Evolutionary conservation across 2,888 invertebrate genomes (phyloP), one percentile per base, ranked within the genome.

Genomic region (Catocala sponsa): DNA sequence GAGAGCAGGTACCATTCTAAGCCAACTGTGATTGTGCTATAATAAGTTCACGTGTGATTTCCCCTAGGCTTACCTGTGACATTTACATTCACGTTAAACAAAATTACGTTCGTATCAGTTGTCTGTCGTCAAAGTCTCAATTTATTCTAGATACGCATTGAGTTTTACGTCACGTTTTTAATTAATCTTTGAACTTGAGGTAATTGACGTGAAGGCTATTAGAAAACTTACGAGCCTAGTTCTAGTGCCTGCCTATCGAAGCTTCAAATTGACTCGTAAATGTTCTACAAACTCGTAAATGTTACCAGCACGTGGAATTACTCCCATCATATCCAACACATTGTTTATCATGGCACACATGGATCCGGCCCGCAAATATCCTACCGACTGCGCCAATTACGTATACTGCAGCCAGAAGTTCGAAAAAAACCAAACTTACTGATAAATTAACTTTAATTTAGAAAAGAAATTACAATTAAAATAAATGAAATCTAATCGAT

Each of bases 91-190:
- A 4, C 2, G 25, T 47, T 25, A 9, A 47, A 12, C 46, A 47
- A 47, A 47, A 48, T 48, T 32, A 32, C 10, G 10, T 7, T n/a
- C 25, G 4, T 48, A 48, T 48, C 46, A 46, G 9, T 46, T 7
- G 46, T 15, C 15, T 9, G 46, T 15, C 15, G 9, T 15, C 7
- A 46, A 46, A 4, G 7, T 7, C 12, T 12, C 12, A 50, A 13
- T 6, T 12, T 35, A 7, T 46, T 13, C 12, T n/a, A 13, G 13
- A 7, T 5, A 11, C 50, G 35, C 50, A 50, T 50, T 50, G 35
- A 50, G 13, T 35, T 50, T 7, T 38, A 9, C 50, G 50, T 33
- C 50, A 50, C 50, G 50, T 50, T 12, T 50, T 33, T 50, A 50
- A 50, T 50, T 50, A 50, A 12, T 50, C 15, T 50, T n/a, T 32